Base-by-base conservation (phyloP, 2,797 vertebrate genomes). In the Betta splendens region DNA sequence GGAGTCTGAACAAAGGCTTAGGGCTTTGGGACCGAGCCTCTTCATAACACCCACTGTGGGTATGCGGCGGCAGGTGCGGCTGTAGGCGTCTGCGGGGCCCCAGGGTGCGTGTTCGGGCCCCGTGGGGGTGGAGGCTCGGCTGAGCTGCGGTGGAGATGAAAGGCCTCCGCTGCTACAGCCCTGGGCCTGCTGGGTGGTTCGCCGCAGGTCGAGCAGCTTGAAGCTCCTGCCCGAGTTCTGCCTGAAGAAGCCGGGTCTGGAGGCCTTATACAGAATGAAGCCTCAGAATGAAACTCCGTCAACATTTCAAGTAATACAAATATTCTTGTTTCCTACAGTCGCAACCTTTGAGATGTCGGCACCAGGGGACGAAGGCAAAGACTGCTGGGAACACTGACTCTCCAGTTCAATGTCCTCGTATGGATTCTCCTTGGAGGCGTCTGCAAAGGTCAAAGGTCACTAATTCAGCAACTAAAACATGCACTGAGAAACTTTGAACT, bases 391-490 rank as follows among this genome's bases (percentile, higher is more conserved):
- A 68, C 93, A 93, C 70, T 94, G 93, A 69, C 93, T 94, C 15
- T 95, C 94, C 50, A 94, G 74, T 79, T 97, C 95, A 0, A 97
- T 92, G 73, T 97, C 96, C 75, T 98, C 96, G 5, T 98, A 98
- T 2, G 94, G 95, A 64, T 96, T 96, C 72, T 98, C 96, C 72
- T 95, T 95, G 7, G 86, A 81, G 5, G 91, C 74, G 61, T 90
- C 88, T 89, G 70, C 11, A 69, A 55, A 15, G 65, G 10, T 51
- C 49, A 67, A 49, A 32, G 59, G 20, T 23, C 6, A 23, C n/a
- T n/a, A n/a, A n/a, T n/a, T n/a, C n/a, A n/a, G n/a, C n/a, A n/a
- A n/a, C n/a, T n/a, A n/a, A n/a, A n/a, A n/a, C n/a, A n/a, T n/a
- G n/a, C n/a, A n/a, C n/a, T n/a, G n/a, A n/a, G n/a, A n/a, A n/a